These are phyloP conservation scores for Petromus typicus DNA, from an alignment of 2,113 vertebrate genomes.

Conservation along the genomic window DNA sequence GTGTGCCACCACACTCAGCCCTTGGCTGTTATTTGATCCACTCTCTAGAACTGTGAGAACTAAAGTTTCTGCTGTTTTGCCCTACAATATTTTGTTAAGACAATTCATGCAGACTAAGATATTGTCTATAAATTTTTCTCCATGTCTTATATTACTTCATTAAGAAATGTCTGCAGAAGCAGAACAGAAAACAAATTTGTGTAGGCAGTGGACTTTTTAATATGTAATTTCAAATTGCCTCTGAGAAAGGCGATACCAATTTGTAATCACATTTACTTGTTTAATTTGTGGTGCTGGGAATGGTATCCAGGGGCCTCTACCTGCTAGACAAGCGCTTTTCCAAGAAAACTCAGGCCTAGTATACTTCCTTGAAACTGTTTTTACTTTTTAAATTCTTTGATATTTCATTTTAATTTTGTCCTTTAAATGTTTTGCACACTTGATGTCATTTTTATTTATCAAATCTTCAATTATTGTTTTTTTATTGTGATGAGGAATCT, in stretches of 20 bases:
- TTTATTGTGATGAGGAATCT: slow-evolving; percentile 17
- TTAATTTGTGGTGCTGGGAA: background rate
- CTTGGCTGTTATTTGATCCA: background rate
- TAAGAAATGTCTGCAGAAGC: background rate
- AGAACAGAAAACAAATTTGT: background rate
- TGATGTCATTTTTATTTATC: background rate
- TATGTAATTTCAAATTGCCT: background rate
- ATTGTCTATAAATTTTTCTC: background rate
- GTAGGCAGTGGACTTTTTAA: background rate
- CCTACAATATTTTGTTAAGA: background rate
- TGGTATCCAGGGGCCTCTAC: too few relatives aligned
- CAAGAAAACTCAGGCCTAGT: too few relatives aligned
- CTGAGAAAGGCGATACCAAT: background rate
- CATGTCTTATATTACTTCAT: background rate
- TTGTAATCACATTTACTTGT: background rate
- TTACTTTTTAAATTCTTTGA: background rate
- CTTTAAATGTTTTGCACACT: slow-evolving; percentile 26
- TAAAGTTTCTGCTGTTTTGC: background rate
- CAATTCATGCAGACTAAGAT: background rate
- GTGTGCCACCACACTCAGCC: background rate
- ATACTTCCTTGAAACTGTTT: background rate
- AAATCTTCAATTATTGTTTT: slow-evolving; percentile 18
- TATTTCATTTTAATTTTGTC: background rate
- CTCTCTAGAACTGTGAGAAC: background rate
- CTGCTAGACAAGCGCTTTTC: background rate